Conservation (phyloP, 2,797 vertebrate genomes). For the Tachyglossus aculeatus region DNA sequence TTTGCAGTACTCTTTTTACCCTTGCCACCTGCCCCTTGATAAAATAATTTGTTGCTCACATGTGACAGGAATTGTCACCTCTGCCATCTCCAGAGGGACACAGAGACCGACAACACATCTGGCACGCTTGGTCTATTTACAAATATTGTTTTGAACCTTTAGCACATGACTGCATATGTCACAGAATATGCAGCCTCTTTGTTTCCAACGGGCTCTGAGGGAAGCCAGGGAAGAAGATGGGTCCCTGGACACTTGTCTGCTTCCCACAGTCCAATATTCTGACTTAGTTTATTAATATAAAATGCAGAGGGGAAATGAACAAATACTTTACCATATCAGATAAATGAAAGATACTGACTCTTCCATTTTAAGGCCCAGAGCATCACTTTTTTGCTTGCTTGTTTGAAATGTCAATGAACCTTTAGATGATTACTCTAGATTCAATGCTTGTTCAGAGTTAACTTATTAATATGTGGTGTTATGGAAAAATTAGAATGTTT, state of each 20-base stretch:
- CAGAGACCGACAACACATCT: constrained; percentile 31
- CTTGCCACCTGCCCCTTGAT: constrained; percentile 17
- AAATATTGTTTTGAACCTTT: constrained; percentile 56
- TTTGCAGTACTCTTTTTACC: constrained; percentile 8
- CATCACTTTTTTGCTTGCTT: constrained; percentile 22
- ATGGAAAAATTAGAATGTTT: constrained; percentile 17
- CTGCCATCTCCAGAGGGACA: constrained; percentile 4
- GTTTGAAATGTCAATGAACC: constrained; percentile 45
- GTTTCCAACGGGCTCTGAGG: constrained; percentile 15
- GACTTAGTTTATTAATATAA: constrained; percentile 37
- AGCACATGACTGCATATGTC: constrained; percentile 49
- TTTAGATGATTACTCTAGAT: constrained; percentile 41
- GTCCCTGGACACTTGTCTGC: constrained; percentile 6
- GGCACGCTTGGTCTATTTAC: constrained; percentile 47
- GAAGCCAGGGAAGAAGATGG: background rate
- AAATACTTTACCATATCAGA: constrained; percentile 17
- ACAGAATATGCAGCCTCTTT: constrained; percentile 25
- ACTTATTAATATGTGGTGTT: constrained; percentile 39
- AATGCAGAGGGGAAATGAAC: constrained; percentile 26
- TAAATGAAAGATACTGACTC: constrained; percentile 35
- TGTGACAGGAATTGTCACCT: constrained; percentile 30
- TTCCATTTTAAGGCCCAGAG: constrained; percentile 25
- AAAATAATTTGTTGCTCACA: constrained; percentile 54
- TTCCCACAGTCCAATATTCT: constrained; percentile 8
- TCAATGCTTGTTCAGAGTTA: constrained; percentile 33